Base-by-base conservation (phyloP, 2,888 invertebrate species). In the Lithosia quadra region DNA sequence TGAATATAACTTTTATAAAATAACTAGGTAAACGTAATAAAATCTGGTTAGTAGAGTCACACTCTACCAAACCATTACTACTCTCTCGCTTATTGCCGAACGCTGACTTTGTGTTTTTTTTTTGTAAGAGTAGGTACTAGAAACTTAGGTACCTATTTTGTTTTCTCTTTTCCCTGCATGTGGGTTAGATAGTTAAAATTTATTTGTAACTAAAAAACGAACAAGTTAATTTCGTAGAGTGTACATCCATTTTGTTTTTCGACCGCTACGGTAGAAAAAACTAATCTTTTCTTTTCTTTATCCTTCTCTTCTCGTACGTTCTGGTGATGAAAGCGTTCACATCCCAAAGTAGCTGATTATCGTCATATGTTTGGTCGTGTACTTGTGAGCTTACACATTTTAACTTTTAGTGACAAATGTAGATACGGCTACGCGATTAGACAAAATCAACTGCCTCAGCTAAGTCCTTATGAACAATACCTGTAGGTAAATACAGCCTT, bases 401-500 rank as follows among this genome's bases (percentile, higher is more conserved):
- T 4, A 43, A 43, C 18, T 43, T 15, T 18, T 18, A 43, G 18
- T 43, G 18, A 43, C 3, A 43, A 43, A 43, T 49, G n/a, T n/a
- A n/a, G n/a, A n/a, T n/a, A 43, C 7, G 43, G 15, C 39, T 0
- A 39, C 39, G 43, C 43, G 43, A 43, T 43, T 43, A 43, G 43
- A 18, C 43, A 43, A 43, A 43, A 43, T 43, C 43, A 18, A 43
- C 5, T 43, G 18, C 18, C 18, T 18, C 43, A 43, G 43, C 43
- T 18, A 43, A 43, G 18, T 43, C 43, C 18, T 18, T 43, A 43
- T 43, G 43, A 43, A 43, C 43, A 43, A 43, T 43, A 18, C 43
- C 43, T 8, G 18, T 43, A 7, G 43, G 49, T 1, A 49, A 49
- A 49, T 49, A 70, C 60, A 68, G 61, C 43, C 63, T 74, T 24